Evolutionary conservation across 2,888 invertebrate genomes (phyloP).

Genomic region (Himalopsyche japonica): DNA sequence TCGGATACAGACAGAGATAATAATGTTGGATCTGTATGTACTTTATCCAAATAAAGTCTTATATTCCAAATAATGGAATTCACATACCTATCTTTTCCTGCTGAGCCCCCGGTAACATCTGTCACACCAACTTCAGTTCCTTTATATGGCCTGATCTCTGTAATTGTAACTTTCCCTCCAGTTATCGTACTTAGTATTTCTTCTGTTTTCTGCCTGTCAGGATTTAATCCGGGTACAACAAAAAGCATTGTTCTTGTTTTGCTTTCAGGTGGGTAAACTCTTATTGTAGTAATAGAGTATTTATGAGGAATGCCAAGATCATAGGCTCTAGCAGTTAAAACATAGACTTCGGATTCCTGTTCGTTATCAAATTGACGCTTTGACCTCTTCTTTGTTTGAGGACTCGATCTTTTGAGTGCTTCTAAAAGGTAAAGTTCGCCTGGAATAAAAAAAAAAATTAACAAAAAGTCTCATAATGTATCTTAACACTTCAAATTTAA

Average conservation of each 20-base stretch:
- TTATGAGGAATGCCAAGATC: constrained; percentile 83
- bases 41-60: too few species aligned
- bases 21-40: too few species aligned
- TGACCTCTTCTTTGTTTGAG: constrained; percentile 52
- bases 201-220: constrained; percentile 73
- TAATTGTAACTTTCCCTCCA: constrained; percentile 76
- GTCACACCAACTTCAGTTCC: constrained; percentile 61
- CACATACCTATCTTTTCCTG: constrained; percentile 61
- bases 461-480: too few species aligned
- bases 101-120: constrained; percentile 56
- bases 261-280: constrained; percentile 77
- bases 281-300: constrained; percentile 72
- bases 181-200: constrained; percentile 77
- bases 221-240: constrained; percentile 77
- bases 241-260: constrained; percentile 78
- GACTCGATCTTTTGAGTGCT: constrained; percentile 53
- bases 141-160: constrained; percentile 72
- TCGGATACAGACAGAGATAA: too few species aligned
- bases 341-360: constrained; percentile 61
- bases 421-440: constrained; percentile 70
- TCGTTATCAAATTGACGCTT: constrained; percentile 57
- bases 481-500: too few species aligned
- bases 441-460: constrained; percentile 43
- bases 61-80: too few species aligned
- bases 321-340: constrained; percentile 77